These are phyloP conservation scores for Tetropium fuscum DNA, from an alignment of 2,888 invertebrate genomes.

Conservation along the genomic window DNA sequence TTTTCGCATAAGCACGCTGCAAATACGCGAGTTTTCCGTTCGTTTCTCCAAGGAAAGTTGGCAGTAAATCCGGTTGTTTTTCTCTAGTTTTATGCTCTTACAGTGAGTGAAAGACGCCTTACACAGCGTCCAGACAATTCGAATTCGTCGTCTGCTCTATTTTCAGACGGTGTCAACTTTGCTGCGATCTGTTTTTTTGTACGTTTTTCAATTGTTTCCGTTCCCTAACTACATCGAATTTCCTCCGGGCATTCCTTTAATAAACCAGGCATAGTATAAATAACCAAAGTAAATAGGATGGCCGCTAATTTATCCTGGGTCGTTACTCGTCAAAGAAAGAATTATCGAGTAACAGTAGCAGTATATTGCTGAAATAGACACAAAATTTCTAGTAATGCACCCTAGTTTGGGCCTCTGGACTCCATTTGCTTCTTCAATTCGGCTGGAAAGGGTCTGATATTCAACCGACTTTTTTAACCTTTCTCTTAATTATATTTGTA, in stretches of 20 bases:
- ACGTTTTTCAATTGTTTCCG: conserved; percentile 50
- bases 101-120: conserved; percentile 2
- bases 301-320: background rate
- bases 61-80: conserved; percentile 18
- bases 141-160: conserved; percentile 49
- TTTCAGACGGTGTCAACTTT: conserved; percentile 41
- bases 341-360: too few relatives aligned
- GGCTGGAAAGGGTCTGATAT: too few relatives aligned
- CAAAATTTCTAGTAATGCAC: too few relatives aligned
- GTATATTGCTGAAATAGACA: too few relatives aligned
- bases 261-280: conserved; percentile 14
- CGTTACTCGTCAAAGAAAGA: background rate
- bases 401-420: too few relatives aligned
- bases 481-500: too few relatives aligned
- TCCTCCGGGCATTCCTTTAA: conserved; percentile 23
- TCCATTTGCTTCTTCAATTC: too few relatives aligned
- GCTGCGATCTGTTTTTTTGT: conserved; percentile 36
- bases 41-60: background rate
- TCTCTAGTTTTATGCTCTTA: background rate
- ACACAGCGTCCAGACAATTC: conserved; percentile 29
- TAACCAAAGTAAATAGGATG: conserved; percentile 16
- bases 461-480: too few relatives aligned
- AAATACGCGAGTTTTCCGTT: background rate
- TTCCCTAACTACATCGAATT: conserved; percentile 34
- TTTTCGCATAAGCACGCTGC: too few relatives aligned